Conservation (phyloP, 2,113 vertebrate species). For the Lethenteron reissneri region DNA sequence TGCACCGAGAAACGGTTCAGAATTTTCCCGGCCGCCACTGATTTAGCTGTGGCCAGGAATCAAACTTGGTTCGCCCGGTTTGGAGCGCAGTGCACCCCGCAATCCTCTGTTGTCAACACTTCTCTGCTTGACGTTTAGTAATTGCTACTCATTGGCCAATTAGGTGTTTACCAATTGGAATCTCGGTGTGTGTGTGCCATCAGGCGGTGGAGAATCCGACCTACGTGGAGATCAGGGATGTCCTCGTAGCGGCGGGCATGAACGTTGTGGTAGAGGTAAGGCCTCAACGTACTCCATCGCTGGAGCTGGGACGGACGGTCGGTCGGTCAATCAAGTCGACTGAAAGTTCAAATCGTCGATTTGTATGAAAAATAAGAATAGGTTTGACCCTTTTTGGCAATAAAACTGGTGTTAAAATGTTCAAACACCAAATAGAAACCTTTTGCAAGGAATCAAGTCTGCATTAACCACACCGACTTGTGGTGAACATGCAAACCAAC, state of each 20-base stretch:
- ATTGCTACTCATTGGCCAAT: neutral
- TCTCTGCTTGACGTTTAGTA: neutral
- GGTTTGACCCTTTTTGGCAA: no score
- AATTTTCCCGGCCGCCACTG: neutral
- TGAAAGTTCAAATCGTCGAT: no score
- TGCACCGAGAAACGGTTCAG: neutral
- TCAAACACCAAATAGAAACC: no score
- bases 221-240: slow-evolving; percentile 67
- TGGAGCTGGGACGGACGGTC: no score
- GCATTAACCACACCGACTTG: no score
- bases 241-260: slow-evolving; percentile 54
- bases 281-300: neutral
- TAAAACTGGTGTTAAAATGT: no score
- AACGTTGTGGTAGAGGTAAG: slow-evolving; percentile 62
- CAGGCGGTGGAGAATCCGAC: slow-evolving; percentile 90
- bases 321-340: no score
- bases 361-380: no score
- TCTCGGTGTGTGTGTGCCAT: neutral
- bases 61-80: neutral
- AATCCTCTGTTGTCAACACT: neutral
- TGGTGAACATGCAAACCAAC: no score
- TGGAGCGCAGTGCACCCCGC: neutral
- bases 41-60: neutral
- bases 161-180: neutral
- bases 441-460: no score